These are phyloP conservation scores for Chromobotia macracanthus DNA, from an alignment of 2,797 vertebrate species.

Conservation along the genomic window DNA sequence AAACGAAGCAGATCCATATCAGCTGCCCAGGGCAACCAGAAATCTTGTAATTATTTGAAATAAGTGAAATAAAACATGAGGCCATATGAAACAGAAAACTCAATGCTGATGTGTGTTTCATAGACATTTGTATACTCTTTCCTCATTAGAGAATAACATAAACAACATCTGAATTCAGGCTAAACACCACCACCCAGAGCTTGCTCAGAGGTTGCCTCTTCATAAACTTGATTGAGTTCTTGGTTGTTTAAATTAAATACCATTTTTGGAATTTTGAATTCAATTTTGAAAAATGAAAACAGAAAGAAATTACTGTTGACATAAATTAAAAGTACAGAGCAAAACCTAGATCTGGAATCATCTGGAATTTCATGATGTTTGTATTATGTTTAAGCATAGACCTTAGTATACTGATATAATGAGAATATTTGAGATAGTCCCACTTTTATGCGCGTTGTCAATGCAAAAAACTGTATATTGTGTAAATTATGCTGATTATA, in stretches of 20 bases:
- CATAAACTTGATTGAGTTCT: not conserved
- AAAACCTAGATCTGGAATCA: not conserved
- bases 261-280: not conserved
- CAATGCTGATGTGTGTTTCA: not conserved
- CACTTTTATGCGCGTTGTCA: too few species aligned
- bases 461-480: too few species aligned
- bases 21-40: conserved; percentile 15
- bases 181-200: not conserved
- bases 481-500: too few species aligned
- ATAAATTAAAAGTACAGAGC: not conserved
- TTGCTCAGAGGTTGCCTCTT: not conserved
- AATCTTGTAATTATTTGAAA: conserved; percentile 31
- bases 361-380: not conserved
- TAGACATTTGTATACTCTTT: not conserved
- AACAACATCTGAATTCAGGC: not conserved
- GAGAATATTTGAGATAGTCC: too few species aligned
- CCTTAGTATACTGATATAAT: too few species aligned
- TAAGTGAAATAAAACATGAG: conserved; percentile 5
- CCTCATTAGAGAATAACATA: not conserved
- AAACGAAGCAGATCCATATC: conserved; percentile 40
- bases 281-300: too few species aligned
- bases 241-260: not conserved
- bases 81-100: not conserved
- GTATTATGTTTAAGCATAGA: not conserved
- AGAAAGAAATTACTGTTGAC: not conserved